A percentile compares a stretch with the other conserved stretches of the same genome.
phyloP scores from a whole-genome alignment of 2,797 vertebrate species.

The Scleropages formosus region DNA sequence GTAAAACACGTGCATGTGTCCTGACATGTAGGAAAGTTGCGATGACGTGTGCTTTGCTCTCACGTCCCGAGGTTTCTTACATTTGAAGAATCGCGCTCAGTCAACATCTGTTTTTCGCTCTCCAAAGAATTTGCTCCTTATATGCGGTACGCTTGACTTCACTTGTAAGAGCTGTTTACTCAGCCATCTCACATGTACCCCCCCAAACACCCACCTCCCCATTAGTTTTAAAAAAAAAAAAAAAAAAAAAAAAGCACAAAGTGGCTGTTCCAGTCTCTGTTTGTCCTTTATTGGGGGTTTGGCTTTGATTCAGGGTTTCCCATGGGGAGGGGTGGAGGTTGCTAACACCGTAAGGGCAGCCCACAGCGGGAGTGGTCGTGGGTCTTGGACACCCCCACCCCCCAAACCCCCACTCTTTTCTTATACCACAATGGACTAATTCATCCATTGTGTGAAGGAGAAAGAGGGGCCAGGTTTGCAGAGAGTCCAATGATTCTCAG shows the following conservation, averaged over 20 bases:
- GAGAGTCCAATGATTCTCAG: slow-evolving; percentile 24
- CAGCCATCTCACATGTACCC: slow-evolving; percentile 6
- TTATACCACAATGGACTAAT: slow-evolving; percentile 23
- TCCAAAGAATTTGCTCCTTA: slow-evolving; percentile 11
- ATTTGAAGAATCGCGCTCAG: slow-evolving; percentile 14
- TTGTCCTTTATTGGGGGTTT: slow-evolving; percentile 20
- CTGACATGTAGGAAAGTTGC: not conserved
- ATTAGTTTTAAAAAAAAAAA: too few relatives aligned
- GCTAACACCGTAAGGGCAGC: slow-evolving; percentile 23
- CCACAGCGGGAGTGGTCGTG: slow-evolving; percentile 5
- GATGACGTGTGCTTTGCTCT: not conserved
- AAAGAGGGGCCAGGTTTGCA: not conserved
- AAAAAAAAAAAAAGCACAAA: slow-evolving; percentile 20
- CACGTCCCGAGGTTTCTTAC: not conserved
- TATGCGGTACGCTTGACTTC: slow-evolving; percentile 9
- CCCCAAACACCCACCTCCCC: not conserved
- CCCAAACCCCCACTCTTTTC: not conserved
- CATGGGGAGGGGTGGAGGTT: slow-evolving; percentile 27
- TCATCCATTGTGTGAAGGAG: slow-evolving; percentile 25
- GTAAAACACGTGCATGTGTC: not conserved
- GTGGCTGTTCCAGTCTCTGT: slow-evolving; percentile 21
- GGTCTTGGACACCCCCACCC: slow-evolving; percentile 13
- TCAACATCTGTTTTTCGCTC: not conserved
- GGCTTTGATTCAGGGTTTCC: slow-evolving; percentile 27
- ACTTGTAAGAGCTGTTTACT: slow-evolving; percentile 25